These are phyloP conservation scores for Drosophila nigricruria DNA, from an alignment of 2,888 invertebrate species.

Conservation along the genomic window DNA sequence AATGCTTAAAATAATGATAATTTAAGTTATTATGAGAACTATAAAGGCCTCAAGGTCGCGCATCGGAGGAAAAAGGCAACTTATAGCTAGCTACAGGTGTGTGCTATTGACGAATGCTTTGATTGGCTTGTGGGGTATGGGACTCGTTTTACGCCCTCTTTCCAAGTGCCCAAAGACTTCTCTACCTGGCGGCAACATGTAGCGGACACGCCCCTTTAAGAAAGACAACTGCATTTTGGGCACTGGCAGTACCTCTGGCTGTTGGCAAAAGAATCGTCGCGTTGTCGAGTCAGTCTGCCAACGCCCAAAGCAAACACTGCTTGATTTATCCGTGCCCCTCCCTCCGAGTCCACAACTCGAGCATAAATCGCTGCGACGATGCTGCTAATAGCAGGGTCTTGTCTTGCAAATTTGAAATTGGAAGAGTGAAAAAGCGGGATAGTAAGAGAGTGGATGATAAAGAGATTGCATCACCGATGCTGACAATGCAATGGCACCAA, in stretches of 20 bases:
- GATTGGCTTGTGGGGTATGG: slow-evolving; percentile 71
- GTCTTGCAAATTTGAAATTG: slow-evolving; percentile 52
- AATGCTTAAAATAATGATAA: no score
- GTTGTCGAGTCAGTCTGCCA: slow-evolving; percentile 50
- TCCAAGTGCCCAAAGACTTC: slow-evolving; percentile 5
- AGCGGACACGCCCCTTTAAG: slow-evolving; percentile 54
- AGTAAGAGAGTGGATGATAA: slow-evolving; percentile 23
- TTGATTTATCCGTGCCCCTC: slow-evolving; percentile 46
- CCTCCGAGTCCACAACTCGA: slow-evolving; percentile 11
- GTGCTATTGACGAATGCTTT: slow-evolving; percentile 70
- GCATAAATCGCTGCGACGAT: slow-evolving; percentile 57
- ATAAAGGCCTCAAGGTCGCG: slow-evolving; percentile 60
- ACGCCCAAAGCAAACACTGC: slow-evolving; percentile 70
- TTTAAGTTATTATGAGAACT: neutral
- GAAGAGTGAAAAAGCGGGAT: slow-evolving; percentile 14
- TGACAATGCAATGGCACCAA: slow-evolving; percentile 42
- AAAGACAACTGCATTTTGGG: slow-evolving; percentile 72
- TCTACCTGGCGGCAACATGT: slow-evolving; percentile 29
- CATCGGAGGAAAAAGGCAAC: no score
- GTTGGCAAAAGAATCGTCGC: slow-evolving; percentile 36
- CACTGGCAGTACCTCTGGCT: slow-evolving; percentile 6
- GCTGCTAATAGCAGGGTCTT: slow-evolving; percentile 61
- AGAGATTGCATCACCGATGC: slow-evolving; percentile 64
- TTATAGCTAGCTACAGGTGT: slow-evolving; percentile 69
- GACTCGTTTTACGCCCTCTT: slow-evolving; percentile 42